These are phyloP conservation scores for Xanthostigma xanthostigma DNA, from an alignment of 2,888 invertebrate species.

Conservation along the genomic window DNA sequence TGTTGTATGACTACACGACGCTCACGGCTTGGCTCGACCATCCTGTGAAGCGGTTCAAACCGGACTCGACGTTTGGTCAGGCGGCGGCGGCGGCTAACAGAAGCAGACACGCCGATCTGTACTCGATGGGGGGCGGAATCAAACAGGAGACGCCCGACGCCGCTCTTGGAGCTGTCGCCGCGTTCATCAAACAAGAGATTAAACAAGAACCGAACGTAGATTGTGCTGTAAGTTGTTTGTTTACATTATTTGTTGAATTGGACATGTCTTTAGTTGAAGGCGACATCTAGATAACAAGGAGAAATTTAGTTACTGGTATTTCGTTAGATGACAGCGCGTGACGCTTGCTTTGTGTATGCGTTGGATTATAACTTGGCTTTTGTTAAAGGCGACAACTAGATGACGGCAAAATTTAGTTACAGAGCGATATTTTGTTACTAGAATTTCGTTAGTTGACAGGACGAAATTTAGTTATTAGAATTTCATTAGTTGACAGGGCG, in stretches of 20 bases:
- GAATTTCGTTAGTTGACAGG: too few relatives aligned
- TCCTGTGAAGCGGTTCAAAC: conserved; percentile 78
- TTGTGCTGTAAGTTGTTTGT: conserved; percentile 19
- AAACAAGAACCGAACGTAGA: conserved; percentile 45
- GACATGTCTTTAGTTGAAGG: too few relatives aligned
- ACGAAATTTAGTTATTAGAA: too few relatives aligned
- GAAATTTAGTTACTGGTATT: too few relatives aligned
- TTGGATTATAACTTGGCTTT: too few relatives aligned
- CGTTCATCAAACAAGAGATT: conserved; percentile 32
- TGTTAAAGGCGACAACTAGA: too few relatives aligned
- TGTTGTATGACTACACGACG: conserved; percentile 79
- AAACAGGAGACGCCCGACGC: conserved; percentile 16
- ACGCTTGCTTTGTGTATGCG: too few relatives aligned
- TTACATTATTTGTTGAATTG: neutral
- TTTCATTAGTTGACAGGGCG: too few relatives aligned
- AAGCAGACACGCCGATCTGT: conserved; percentile 26
- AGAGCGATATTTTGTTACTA: too few relatives aligned
- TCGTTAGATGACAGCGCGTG: too few relatives aligned
- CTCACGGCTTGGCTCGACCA: conserved; percentile 79
- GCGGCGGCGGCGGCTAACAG: conserved; percentile 22
- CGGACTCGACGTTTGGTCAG: conserved; percentile 26
- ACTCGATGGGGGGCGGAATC: conserved; percentile 21
- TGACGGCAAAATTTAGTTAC: too few relatives aligned
- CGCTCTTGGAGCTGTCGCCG: conserved; percentile 12
- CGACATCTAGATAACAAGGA: too few relatives aligned